Base-by-base conservation (phyloP, 2,797 vertebrate genomes). In the Toxotes lorentzi region DNA sequence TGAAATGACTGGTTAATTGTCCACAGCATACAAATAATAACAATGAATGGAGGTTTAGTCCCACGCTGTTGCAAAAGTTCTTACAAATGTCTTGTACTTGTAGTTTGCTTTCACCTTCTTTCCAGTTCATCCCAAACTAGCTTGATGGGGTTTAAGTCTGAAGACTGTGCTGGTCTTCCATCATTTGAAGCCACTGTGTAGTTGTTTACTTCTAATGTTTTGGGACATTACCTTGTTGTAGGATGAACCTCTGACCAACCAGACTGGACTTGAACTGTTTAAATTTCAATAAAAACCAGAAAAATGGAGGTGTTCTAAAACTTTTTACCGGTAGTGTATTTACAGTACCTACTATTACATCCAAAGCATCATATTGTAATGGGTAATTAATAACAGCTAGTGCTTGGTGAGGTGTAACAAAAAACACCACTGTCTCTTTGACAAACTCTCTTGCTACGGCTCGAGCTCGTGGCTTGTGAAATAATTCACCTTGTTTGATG, bases 1-100 rank as follows among this genome's bases (percentile, higher is more conserved):
- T 74, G 40, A 68, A 78, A 76, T 70, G 47, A 23, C 23, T 30
- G 51, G 1, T 59, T 38, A 45, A 41, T 17, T 35, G 4, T 27
- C 58, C 30, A 72, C 4, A 60, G 75, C n/a, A 60, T 24, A 72
- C 1, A 78, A 61, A 66, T 54, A 48, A 38, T 27, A 60, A 40
- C 63, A 71, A 23, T 68, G 17, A 75, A 70, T 57, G 0, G 6
- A 83, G 16, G 34, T 63, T 41, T 4, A 14, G 30, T 13, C 13
- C 16, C 5, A 5, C 24, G 3, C 17, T n/a, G 11, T 19, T 8
- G 45, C 45, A 47, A 19, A 47, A 47, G 45, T 47, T 48, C 43
- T 17, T 6, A 19, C 43, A 19, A 45, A 19, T 19, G 43, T 43
- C 4, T 43, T 43, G 41, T 5, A 43, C 14, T 43, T 43, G 4